phyloP scores from a whole-genome alignment of 2,113 vertebrate genomes.

The Tenebrosternarchus preto region DNA sequence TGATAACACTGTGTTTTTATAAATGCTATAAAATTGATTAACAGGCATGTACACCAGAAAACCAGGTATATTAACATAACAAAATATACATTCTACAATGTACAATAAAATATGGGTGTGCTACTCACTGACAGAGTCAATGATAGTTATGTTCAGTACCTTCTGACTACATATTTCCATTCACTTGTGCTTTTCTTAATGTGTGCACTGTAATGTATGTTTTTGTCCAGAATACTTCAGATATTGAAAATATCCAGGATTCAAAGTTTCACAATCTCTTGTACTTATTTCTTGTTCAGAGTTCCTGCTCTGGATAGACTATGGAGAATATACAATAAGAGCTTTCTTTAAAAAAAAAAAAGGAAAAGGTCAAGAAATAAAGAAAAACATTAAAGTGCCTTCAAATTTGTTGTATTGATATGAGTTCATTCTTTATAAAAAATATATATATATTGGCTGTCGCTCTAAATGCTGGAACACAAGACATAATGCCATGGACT shows the following conservation, averaged over 20 bases:
- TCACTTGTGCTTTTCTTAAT: background rate
- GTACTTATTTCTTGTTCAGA: slow-evolving; percentile 62
- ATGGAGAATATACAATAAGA: slow-evolving; percentile 37
- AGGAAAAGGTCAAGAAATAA: background rate
- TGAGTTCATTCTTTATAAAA: background rate
- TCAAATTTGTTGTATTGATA: slow-evolving; percentile 18
- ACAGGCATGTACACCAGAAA: slow-evolving; percentile 9
- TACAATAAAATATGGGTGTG: background rate
- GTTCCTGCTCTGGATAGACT: slow-evolving; percentile 72
- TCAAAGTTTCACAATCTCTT: slow-evolving; percentile 25
- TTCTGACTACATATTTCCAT: background rate
- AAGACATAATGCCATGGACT: background rate
- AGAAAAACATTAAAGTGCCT: slow-evolving; percentile 28
- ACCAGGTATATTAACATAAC: background rate
- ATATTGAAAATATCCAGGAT: slow-evolving; percentile 13
- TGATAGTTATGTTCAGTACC: background rate
- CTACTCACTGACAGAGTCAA: too few relatives aligned
- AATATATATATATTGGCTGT: background rate
- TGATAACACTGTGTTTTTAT: background rate
- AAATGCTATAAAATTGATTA: background rate
- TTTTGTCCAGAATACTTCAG: background rate
- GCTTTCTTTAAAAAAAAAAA: slow-evolving; percentile 12
- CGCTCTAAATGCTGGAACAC: background rate
- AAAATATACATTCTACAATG: slow-evolving; percentile 3
- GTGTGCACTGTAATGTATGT: background rate